Conservation (phyloP, 2,113 vertebrate genomes). For the Morone chrysops region DNA sequence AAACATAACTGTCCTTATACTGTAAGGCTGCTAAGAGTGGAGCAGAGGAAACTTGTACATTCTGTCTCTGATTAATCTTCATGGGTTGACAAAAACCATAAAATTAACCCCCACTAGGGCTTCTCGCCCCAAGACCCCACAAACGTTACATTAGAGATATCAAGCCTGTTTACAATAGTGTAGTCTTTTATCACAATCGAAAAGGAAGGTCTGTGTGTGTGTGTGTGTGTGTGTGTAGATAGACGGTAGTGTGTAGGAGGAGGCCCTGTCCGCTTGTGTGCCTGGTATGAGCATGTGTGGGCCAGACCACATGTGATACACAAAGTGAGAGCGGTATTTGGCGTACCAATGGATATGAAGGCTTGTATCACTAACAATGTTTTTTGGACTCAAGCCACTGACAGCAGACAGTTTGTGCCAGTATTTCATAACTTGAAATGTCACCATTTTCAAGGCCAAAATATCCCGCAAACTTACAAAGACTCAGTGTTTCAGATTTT, state of each 20-base stretch:
- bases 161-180: neutral
- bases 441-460: conserved; percentile 61
- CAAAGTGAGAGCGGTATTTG: conserved; percentile 70
- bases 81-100: conserved; percentile 10
- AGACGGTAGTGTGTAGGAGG: conserved; percentile 63
- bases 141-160: neutral
- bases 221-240: conserved; percentile 48
- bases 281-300: conserved; percentile 68
- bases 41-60: neutral
- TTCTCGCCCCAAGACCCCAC: neutral
- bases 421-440: conserved; percentile 70
- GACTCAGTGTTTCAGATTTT: conserved; percentile 22
- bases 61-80: conserved; percentile 8
- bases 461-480: conserved; percentile 48
- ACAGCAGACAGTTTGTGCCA: conserved; percentile 71
- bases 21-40: neutral
- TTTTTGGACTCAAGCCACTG: conserved; percentile 59
- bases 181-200: conserved; percentile 19
- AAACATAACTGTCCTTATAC: conserved; percentile 9
- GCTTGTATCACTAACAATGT: conserved; percentile 60
- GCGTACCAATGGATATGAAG: conserved; percentile 45
- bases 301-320: conserved; percentile 72
- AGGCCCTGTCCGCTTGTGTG: conserved; percentile 59
- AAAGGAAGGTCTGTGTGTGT: conserved; percentile 21
- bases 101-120: conserved; percentile 10